Base-by-base conservation (phyloP, 2,888 invertebrate species). In the Xestia xanthographa region DNA sequence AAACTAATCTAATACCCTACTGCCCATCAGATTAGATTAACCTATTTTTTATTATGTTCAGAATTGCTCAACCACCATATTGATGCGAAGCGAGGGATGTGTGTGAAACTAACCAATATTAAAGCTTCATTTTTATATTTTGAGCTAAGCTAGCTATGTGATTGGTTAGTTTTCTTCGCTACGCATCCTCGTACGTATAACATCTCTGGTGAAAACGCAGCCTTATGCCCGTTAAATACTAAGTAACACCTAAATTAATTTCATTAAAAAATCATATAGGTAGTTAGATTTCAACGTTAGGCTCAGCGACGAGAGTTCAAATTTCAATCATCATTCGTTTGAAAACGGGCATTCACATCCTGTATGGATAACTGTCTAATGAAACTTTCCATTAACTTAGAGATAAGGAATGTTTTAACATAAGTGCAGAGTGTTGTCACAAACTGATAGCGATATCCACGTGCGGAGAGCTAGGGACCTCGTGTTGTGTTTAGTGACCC, bases 361-460 rank as follows among this genome's bases (percentile, higher is more conserved):
- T 80, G 75, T 72, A 75, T 53, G 63, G 75, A 72, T 76, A 82
- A 72, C 38, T 26, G 58, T 20, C 45, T 26, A 34, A 58, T 45
- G 22, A 66, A 85, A 77, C 83, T 77, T 82, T 82, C 69, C 82
- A 85, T 65, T 66, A 60, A 71, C 34, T 63, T 53, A 50, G 17
- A 72, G 81, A 84, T 86, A 86, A 85, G 34, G 56, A 72, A 71
- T 72, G 63, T 72, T 72, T 74, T 80, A 83, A 70, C 56, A n/a
- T 62, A 29, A 70, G 43, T 62, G 48, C 62, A 50, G n/a, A 69
- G 60, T 66, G 29, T n/a, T n/a, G n/a, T n/a, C n/a, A 50, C 2
- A 63, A 34, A 43, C 43, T 66, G 80, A 75, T 79, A 83, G 14
- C 20, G 41, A 60, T 84, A 72, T 58, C 65, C 81, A 81, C 83